phyloP scores from a whole-genome alignment of 92 coral and sea anemone genomes.

The Bergia sp. region DNA sequence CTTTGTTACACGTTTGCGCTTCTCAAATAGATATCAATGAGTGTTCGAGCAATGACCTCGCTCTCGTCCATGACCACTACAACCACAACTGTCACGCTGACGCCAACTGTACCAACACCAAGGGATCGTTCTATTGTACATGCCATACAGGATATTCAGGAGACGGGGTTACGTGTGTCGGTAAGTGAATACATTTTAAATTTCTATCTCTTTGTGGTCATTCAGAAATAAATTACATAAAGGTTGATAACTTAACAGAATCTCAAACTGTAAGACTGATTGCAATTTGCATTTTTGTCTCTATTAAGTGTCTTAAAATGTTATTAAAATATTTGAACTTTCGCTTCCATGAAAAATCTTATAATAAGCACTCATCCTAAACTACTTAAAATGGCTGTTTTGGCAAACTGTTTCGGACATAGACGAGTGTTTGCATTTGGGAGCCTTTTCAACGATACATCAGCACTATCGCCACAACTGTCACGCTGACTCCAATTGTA shows the following conservation, averaged over 20 bases:
- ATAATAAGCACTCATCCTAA: not conserved
- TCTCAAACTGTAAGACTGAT: too few relatives aligned
- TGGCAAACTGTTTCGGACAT: slow-evolving; percentile 21
- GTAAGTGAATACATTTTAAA: not conserved
- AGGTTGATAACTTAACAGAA: too few relatives aligned
- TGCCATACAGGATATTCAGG: slow-evolving; percentile 85
- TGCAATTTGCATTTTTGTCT: too few relatives aligned
- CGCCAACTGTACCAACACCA: slow-evolving; percentile 86
- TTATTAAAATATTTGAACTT: too few relatives aligned
- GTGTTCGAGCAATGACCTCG: too few relatives aligned
- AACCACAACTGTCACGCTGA: slow-evolving; percentile 77
- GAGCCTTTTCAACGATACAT: not conserved
- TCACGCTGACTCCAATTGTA: slow-evolving; percentile 74
- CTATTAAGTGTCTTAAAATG: too few relatives aligned
- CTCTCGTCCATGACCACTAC: too few relatives aligned
- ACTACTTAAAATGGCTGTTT: not conserved
- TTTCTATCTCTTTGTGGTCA: too few relatives aligned
- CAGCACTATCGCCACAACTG: slow-evolving; percentile 55
- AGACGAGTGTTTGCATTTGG: slow-evolving; percentile 53
- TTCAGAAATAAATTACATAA: too few relatives aligned
- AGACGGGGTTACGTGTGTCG: slow-evolving; percentile 57
- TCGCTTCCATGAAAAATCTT: not conserved
- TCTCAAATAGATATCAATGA: too few relatives aligned
- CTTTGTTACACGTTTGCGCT: too few relatives aligned
- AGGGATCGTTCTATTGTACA: slow-evolving; percentile 86